Conservation (phyloP, 2,797 vertebrate genomes). For the Bovichtus diacanthus region DNA sequence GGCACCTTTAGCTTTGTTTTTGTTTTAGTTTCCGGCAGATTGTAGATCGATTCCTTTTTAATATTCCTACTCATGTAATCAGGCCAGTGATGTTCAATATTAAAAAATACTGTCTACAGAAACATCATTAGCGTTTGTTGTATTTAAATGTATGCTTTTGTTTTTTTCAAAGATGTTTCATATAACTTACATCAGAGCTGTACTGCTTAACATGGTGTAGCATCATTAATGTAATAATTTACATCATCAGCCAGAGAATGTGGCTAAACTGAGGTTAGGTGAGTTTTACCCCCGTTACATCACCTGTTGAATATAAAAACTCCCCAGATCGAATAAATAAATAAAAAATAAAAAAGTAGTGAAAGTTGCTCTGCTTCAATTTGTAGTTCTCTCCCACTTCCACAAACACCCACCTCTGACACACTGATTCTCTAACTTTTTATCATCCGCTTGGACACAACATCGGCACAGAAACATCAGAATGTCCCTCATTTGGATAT, state of each 20-base stretch:
- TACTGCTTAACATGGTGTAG: constrained; percentile 29
- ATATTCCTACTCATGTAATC: neutral
- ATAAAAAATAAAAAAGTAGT: no score
- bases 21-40: no score
- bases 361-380: constrained; percentile 30
- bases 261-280: constrained; percentile 46
- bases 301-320: constrained; percentile 54
- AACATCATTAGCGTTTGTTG: neutral
- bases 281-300: constrained; percentile 59
- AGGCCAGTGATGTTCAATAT: neutral
- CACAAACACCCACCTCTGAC: constrained; percentile 27
- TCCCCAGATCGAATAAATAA: no score
- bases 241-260: constrained; percentile 45
- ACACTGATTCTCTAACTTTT: constrained; percentile 11
- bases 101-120: neutral
- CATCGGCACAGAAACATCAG: constrained; percentile 15
- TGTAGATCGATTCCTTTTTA: neutral
- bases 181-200: constrained; percentile 52
- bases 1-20: no score
- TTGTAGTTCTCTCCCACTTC: constrained; percentile 4
- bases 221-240: constrained; percentile 58
- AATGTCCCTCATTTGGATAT: constrained; percentile 61
- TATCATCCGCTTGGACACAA: constrained; percentile 10
- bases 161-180: constrained; percentile 50
- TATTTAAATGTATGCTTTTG: neutral